Conservation (phyloP, 2,888 invertebrate genomes). For the Diaphora mendica region DNA sequence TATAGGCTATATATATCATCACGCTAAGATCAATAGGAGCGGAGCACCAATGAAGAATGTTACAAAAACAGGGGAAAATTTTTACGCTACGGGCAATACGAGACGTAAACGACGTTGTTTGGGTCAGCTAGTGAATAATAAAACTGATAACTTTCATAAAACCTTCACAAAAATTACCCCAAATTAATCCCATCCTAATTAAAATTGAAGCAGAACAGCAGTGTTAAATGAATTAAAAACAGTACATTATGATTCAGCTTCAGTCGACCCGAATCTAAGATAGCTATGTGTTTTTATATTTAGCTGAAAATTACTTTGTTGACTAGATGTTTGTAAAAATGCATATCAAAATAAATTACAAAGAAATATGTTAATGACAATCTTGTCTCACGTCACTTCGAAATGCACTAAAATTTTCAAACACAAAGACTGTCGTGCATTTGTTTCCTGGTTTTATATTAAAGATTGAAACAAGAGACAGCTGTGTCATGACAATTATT, state of each 20-base stretch:
- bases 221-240: conserved; percentile 41
- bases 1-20: no score
- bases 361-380: not conserved
- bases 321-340: not conserved
- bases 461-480: not conserved
- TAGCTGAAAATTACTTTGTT: conserved; percentile 61
- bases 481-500: not conserved
- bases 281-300: conserved; percentile 65
- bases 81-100: no score
- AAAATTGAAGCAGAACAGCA: conserved; percentile 29
- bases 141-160: not conserved
- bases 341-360: not conserved
- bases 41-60: no score
- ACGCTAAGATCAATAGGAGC: no score
- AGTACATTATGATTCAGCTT: conserved; percentile 56
- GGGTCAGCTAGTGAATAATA: no score
- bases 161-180: conserved; percentile 21
- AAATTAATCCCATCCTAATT: conserved; percentile 46
- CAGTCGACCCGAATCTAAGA: conserved; percentile 56
- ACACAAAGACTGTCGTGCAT: not conserved
- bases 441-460: not conserved
- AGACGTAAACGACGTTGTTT: no score
- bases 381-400: not conserved
- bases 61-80: no score
- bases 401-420: not conserved